Base-by-base conservation (phyloP, 1,140 invertebrate genomes). In the Atopsyche davidsoni region DNA sequence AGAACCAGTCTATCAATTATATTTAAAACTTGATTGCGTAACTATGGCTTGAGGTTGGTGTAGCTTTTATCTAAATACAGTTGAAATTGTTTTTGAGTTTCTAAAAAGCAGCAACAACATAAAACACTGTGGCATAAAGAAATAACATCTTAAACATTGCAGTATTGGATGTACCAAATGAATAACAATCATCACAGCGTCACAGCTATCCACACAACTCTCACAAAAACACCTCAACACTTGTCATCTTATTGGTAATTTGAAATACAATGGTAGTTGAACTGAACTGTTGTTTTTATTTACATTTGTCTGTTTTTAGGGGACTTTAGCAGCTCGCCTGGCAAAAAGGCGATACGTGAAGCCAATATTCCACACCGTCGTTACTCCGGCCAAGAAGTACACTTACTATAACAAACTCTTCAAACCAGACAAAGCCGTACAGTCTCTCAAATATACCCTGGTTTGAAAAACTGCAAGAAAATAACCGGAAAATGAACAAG, bases 401-500 rank as follows among this genome's bases (percentile, higher is more conserved):
- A 57, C 55, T 16, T 57, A 57, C 25, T 57, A 57, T 16, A 53
- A 57, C 24, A 49, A 49, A 18, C 36, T 57, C 14, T 57, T 57
- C 40, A 46, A 55, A 19, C 36, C 39, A 7, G 44, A 36, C 13
- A 46, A 35, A 16, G n/a, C n/a, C n/a, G n/a, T n/a, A n/a, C n/a
- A n/a, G n/a, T n/a, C n/a, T n/a, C n/a, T n/a, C n/a, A n/a, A n/a
- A n/a, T n/a, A n/a, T n/a, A n/a, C n/a, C n/a, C n/a, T n/a, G n/a
- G n/a, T n/a, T n/a, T n/a, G n/a, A n/a, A n/a, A n/a, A n/a, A n/a
- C n/a, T n/a, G n/a, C n/a, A n/a, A n/a, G n/a, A n/a, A n/a, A n/a
- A n/a, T n/a, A n/a, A n/a, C n/a, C n/a, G n/a, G n/a, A n/a, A n/a
- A n/a, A n/a, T n/a, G n/a, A n/a, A n/a, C n/a, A n/a, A n/a, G n/a